Evolutionary conservation across 1,140 invertebrate species (phyloP), one percentile per base, ranked within the genome.

Genomic region (Akabosia matsudoensis): DNA sequence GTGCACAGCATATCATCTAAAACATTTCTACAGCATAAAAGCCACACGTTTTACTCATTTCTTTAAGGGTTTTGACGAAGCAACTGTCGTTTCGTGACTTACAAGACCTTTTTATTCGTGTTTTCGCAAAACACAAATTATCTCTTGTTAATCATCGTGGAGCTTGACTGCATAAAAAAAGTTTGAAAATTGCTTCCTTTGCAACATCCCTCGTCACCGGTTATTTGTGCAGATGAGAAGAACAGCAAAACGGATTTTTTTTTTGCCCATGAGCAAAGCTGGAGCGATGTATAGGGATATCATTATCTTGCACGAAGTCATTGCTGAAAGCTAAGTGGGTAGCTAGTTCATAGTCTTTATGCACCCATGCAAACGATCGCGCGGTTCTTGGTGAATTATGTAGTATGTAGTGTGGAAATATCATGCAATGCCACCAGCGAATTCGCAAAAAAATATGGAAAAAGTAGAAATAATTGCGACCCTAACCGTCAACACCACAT

Each of bases 61-160:
- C 7, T 22, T 61, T 7, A 16, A 16, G 13, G 24, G 14, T 22
- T 61, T 22, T 61, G 13, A 22, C 24, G 54, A 61, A 61, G 24
- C 18, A 22, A 14, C 54, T 61, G 24, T 61, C 54, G 24, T 61
- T 61, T 24, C 54, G 54, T 61, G 54, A 61, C 54, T n/a, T 61
- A 22, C 54, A 61, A 61, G 54, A 61, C 54, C 54, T 61, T 61
- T 51, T 61, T 45, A 45, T 45, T 61, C 54, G 24, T 61, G 14
- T 61, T 61, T 22, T 24, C 24, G 54, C 14, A 61, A 22, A 51
- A 61, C 24, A 61, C 54, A 24, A 61, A 61, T 24, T 45, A 45
- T 45, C 37, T 45, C 37, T 45, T 45, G 37, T 45, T 45, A 45
- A 45, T 45, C 37, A 45, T 45, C 37, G 37, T 45, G 37, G 7